Evolutionary conservation across 2,888 invertebrate genomes (phyloP), one percentile per base, ranked within the genome.

Genomic region (Xestia xanthographa): DNA sequence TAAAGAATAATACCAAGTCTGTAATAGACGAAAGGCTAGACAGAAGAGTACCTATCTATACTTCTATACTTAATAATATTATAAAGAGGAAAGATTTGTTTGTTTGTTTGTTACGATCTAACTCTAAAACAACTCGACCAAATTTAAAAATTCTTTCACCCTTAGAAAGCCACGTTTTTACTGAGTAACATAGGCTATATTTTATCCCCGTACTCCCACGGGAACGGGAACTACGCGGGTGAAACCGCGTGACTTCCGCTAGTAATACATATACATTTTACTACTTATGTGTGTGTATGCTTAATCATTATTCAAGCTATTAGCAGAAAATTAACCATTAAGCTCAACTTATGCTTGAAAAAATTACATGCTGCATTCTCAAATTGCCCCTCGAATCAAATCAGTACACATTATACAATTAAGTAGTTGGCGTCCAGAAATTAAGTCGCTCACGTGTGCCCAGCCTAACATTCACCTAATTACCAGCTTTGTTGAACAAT

Each of bases 381-480:
- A 60, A 66, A 45, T 67, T 20, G 9, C 34, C 60, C 50, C 69
- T 45, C 22, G 26, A 60, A 69, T 41, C 48, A 45, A 71, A 74
- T 73, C 29, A 58, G 41, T 48, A 34, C 48, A 56, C 60, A 41
- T 56, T 60, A 66, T 41, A 70, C 48, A 79, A 74, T 83, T 79
- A 80, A 68, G 63, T 72, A 68, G 63, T 72, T 14, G 9, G 34
- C n/a, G 63, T 66, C 62, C 60, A 72, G 29, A 48, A 73, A 67
- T 73, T 56, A 74, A 70, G 34, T 74, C 66, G 43, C 50, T 74
- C 66, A 58, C 62, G 77, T 77, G 71, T 60, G 72, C 22, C 26
- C 72, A 56, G 38, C 75, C 66, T 81, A 60, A 67, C 62, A 50
- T 63, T 72, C 45, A 62, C 63, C 73, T 74, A 82, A 84, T 85